Base-by-base conservation (phyloP, 2,888 invertebrate species). In the Drosophila rubida region DNA sequence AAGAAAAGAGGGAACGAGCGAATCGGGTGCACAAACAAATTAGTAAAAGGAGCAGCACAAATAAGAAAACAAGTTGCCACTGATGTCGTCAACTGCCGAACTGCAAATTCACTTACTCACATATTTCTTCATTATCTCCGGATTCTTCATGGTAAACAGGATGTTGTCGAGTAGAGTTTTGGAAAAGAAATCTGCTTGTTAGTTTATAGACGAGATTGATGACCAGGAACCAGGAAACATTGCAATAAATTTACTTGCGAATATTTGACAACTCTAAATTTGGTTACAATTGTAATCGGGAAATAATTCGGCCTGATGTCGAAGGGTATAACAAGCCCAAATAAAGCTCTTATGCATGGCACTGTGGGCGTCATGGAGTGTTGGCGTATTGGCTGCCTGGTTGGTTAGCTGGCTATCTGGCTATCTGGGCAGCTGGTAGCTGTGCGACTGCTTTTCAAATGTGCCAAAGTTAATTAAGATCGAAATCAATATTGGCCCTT, bases 401-500 rank as follows among this genome's bases (percentile, higher is more conserved):
- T 14, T 44, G 39, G 39, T 27, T 37, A n/a, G 11, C 42, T 37
- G 14, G 11, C 42, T 32, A n/a, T 11, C n/a, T n/a, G 32, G 32
- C 32, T 11, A 27, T 3, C 27, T 48, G 59, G 51, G 46, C 53
- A 51, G 48, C 27, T 62, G 57, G 71, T 71, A 62, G 67, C 70
- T 61, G 62, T 71, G 72, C 68, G 74, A 87, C 72, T 66, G 89
- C 82, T 85, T 76, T 76, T 78, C 84, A 89, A 90, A 90, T 90
- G 89, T 87, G 89, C 85, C 87, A 89, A 90, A 90, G 90, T 90
- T 90, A 90, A 90, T 90, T 90, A 90, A 90, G 90, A 89, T 90
- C 85, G 79, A 83, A 88, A 90, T 90, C 89, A 89, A 89, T 90
- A 89, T 88, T 89, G 88, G 82, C 80, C 83, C 79, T 80, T 83